These are phyloP conservation scores for Saccostrea cuccullata DNA, from an alignment of 1,140 invertebrate species.

Conservation along the genomic window DNA sequence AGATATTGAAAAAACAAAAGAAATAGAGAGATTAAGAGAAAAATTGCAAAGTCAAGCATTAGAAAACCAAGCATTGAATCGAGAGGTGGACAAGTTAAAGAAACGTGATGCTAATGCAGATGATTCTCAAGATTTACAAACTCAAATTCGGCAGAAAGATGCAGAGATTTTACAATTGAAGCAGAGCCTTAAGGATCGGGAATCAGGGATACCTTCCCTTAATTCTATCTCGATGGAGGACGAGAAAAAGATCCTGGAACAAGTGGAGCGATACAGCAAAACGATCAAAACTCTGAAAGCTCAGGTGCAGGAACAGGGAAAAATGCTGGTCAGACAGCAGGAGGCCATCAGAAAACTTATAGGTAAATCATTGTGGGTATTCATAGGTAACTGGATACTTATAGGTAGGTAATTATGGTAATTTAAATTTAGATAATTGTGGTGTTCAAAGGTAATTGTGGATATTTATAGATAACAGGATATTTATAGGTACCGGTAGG, in stretches of 20 bases:
- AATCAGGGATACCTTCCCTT: too few species aligned
- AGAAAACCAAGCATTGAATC: background rate
- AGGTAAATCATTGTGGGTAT: too few species aligned
- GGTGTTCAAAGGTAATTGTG: too few species aligned
- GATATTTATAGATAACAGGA: too few species aligned
- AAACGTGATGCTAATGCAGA: background rate
- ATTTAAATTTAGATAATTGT: too few species aligned
- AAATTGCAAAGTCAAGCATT: background rate
- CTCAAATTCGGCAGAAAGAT: background rate
- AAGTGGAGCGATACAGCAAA: slow-evolving; percentile 30
- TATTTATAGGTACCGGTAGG: too few species aligned
- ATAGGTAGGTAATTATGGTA: too few species aligned
- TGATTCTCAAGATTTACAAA: too few species aligned
- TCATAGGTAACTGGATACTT: too few species aligned
- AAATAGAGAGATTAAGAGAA: slow-evolving; percentile 42
- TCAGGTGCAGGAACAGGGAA: background rate
- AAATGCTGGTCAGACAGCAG: background rate
- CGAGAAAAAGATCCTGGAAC: background rate
- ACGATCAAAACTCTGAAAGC: slow-evolving; percentile 19
- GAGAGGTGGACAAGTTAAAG: background rate
- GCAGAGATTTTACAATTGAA: background rate
- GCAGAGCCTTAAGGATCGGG: background rate
- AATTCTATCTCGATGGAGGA: slow-evolving; percentile 15
- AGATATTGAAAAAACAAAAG: slow-evolving; percentile 27
- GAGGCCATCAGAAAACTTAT: background rate